Evolutionary conservation across 2,888 invertebrate genomes (phyloP), one percentile per base, ranked within the genome.

Genomic region (Norana najaformis): DNA sequence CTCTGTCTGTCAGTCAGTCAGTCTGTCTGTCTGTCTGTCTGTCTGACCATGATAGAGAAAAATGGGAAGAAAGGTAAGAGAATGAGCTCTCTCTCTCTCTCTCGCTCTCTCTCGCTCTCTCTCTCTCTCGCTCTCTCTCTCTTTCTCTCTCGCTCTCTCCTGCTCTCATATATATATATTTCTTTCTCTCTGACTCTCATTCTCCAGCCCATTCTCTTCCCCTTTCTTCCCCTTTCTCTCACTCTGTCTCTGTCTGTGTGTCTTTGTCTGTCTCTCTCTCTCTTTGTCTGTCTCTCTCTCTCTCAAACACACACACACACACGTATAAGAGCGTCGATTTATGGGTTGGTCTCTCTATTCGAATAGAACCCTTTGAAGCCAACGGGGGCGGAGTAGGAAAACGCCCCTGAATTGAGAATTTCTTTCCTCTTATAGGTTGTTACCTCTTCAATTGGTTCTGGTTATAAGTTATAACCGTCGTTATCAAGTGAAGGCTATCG

Each of bases 81-180:
- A n/a, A n/a, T n/a, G n/a, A n/a, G 30, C n/a, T 69, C 69, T 69
- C 69, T 16, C 30, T 41, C 89, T 88, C 18, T 88, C 20, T 37
- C 88, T 88, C 11, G 18, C 38, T 88, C 88, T 88, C 8, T 88
- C 6, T 88, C 14, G 37, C 37, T 88, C 89, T 88, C 41, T 41
- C 14, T 69, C 69, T 23, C 20, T 47, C 5, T 14, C 16, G 20
- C 47, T 47, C 2, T 47, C 47, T 47, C 23, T 47, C 47, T 47
- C 23, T 47, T 23, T 16, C 23, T 47, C 23, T 47, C 4, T 23
- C 6, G 20, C 23, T 47, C 23, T 47, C 47, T 23, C n/a, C n/a
- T n/a, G n/a, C 47, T 47, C 23, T 23, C 47, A n/a, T n/a, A n/a
- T n/a, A n/a, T n/a, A n/a, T n/a, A n/a, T n/a, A n/a, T 47, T 4